Evolutionary conservation across 2,797 vertebrate species (phyloP).

Genomic region (Hipposideros larvatus): DNA sequence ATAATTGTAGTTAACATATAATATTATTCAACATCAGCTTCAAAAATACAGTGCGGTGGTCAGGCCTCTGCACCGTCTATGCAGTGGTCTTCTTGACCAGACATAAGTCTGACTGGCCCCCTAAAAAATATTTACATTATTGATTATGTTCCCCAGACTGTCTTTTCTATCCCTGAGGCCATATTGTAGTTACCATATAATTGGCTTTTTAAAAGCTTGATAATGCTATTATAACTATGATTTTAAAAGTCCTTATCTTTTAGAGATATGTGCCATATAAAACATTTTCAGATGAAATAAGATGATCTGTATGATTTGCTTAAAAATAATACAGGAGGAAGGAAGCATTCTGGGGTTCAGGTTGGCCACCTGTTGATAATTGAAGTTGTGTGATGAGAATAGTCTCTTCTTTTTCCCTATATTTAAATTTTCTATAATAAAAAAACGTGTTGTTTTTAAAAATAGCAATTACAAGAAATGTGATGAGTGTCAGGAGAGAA

Average conservation of each 20-base stretch:
- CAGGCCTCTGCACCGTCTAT: no score
- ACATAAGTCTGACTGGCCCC: no score
- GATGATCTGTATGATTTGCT: slow-evolving; percentile 47
- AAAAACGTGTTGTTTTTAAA: not conserved
- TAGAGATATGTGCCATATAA: slow-evolving; percentile 40
- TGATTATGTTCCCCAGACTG: no score
- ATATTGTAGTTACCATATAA: no score
- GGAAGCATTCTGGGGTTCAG: slow-evolving; percentile 14
- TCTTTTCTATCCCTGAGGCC: no score
- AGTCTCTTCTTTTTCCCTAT: not conserved
- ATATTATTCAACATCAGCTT: no score
- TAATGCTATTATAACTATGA: slow-evolving; percentile 28
- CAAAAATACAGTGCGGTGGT: no score
- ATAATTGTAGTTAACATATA: no score
- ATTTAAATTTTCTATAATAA: slow-evolving; percentile 62
- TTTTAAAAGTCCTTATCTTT: slow-evolving; percentile 52
- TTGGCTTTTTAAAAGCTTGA: not conserved
- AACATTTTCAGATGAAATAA: slow-evolving; percentile 60
- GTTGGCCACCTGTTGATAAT: not conserved
- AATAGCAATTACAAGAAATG: not conserved
- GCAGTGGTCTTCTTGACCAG: no score
- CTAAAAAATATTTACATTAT: no score
- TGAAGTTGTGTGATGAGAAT: slow-evolving; percentile 25
- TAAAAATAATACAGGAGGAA: slow-evolving; percentile 61
- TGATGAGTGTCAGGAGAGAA: not conserved